Base-by-base conservation (phyloP, 2,888 invertebrate species). In the Mylabris sibirica region DNA sequence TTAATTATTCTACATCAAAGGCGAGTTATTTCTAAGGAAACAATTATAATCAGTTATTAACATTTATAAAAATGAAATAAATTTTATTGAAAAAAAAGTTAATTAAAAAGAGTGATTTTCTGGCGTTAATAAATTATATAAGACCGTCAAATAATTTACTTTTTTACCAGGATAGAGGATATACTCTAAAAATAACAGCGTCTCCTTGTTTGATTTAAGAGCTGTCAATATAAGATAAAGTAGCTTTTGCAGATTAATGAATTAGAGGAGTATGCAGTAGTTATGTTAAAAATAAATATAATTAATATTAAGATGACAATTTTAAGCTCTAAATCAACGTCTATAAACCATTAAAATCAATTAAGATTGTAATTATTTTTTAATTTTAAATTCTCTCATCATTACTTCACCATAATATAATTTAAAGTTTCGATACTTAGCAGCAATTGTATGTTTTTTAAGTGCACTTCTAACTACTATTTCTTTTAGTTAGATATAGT, bases 171-270 rank as follows among this genome's bases (percentile, higher is more conserved):
- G 22, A 30, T 30, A 8, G 60, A 44, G 65, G 30, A 59, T 65
- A 60, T 69, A 62, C 59, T 41, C 53, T 59, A 66, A 66, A 66
- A 69, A 69, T 69, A 65, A 69, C 68, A 68, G 11, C 59, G 53
- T 41, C 66, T 41, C 49, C 49, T 63, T 66, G 49, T 62, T 4
- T 24, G 34, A 44, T 44, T 62, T 65, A 59, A 61, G 38, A 63
- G 63, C 61, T 69, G 41, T 63, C 63, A 66, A 66, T 68, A 63
- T 30, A 68, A 61, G 63, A 62, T 65, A 65, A 65, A 68, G 53
- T 24, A 59, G 64, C 60, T 64, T 64, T 64, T 59, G 20, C 26
- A 64, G 64, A 60, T 44, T 57, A 67, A 67, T 20, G 35, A 26
- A 61, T 64, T 65, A 63, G 4, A 67, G 38, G 34, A 30, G 49